Evolutionary conservation across 2,888 invertebrate species (phyloP), one percentile per base, ranked within the genome.

Genomic region (Xylota segnis): DNA sequence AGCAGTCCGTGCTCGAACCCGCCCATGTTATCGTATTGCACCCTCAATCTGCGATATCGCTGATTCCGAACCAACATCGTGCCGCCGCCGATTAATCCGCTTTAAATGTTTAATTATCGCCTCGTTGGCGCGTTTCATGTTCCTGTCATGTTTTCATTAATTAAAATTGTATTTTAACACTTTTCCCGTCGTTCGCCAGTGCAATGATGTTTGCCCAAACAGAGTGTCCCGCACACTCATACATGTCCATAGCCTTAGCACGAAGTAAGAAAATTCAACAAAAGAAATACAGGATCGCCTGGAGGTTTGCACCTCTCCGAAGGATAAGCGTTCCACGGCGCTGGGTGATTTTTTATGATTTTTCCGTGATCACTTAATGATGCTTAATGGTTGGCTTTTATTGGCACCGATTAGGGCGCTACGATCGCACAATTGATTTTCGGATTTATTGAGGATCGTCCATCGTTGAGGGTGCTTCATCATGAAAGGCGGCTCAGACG

Each of bases 341-440:
- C 16, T 37, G 16, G 32, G 16, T 34, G 71, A 34, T 52, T 58
- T 83, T 83, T 83, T 74, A 78, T 83, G 78, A 45, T 56, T 68
- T 68, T 56, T 78, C 58, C 83, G 83, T 83, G 83, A 83, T 78
- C 78, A 29, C 54, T 78, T 83, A 83, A 83, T 83, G 78, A 83
- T 56, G 66, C 66, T 78, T 83, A 83, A 83, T 83, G 68, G 68
- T 72, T 58, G 72, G 63, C 58, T 74, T 72, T 78, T 74, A 74
- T 74, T 78, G 61, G 83, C 78, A 74, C 23, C 72, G 72, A 72
- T 77, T 66, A 68, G 78, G 66, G 72, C 61, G 68, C 68, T 78
- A 34, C 37, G 78, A 78, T 83, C 52, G 61, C 37, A 77, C 68
- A 72, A 83, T 83, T 83, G 83, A 83, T 83, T 83, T 56, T 83